Evolutionary conservation across 1,140 invertebrate genomes (phyloP).

Genomic region (Oscheius sp.): DNA sequence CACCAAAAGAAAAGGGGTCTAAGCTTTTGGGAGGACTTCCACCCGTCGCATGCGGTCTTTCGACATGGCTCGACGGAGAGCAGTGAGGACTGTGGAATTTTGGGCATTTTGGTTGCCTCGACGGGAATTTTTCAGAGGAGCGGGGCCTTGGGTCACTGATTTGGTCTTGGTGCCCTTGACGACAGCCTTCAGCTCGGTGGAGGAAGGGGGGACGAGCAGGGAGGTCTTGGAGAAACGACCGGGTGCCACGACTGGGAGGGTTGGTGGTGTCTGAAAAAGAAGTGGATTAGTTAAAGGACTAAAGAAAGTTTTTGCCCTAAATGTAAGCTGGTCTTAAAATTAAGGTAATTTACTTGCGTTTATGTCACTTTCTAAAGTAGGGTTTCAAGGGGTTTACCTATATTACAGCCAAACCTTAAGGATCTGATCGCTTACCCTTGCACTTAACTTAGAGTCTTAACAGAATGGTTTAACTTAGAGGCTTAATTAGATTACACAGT

Average conservation of each 20-base stretch:
- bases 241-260: too few relatives aligned
- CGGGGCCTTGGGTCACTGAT: not conserved
- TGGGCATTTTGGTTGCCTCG: slow-evolving; percentile 2
- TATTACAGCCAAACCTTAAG: too few relatives aligned
- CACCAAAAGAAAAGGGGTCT: too few relatives aligned
- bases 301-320: not conserved
- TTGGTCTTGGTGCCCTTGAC: slow-evolving; percentile 22
- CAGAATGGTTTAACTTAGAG: too few relatives aligned
- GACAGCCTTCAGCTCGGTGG: slow-evolving; percentile 32
- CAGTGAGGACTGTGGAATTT: slow-evolving; percentile 21
- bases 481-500: too few relatives aligned
- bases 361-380: too few relatives aligned
- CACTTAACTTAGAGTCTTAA: too few relatives aligned
- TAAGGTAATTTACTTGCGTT: not conserved
- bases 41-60: slow-evolving; percentile 6
- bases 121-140: not conserved
- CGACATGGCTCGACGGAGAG: slow-evolving; percentile 27
- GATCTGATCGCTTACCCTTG: too few relatives aligned
- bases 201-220: slow-evolving; percentile 35
- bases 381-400: too few relatives aligned
- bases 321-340: not conserved
- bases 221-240: slow-evolving; percentile 31
- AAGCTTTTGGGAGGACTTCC: not conserved
- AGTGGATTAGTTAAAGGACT: not conserved
- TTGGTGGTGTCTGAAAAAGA: not conserved